These are phyloP conservation scores for Linnaemya tessellans DNA, from an alignment of 2,888 invertebrate genomes.

Conservation along the genomic window DNA sequence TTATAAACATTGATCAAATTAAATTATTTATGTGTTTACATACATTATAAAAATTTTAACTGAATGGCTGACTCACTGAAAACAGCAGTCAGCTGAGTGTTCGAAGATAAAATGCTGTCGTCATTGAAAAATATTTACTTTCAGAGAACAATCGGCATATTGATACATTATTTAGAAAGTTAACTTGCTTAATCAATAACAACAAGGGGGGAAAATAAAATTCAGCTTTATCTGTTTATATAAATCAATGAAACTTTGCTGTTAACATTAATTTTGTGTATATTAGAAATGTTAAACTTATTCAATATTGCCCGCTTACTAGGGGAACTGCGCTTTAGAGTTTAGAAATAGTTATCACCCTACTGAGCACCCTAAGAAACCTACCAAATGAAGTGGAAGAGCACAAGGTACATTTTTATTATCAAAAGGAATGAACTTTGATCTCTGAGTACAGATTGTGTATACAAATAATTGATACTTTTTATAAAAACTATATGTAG, in stretches of 20 bases:
- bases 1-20: too few species aligned
- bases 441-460: slow-evolving; percentile 41
- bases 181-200: neutral
- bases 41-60: neutral
- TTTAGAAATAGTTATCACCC: neutral
- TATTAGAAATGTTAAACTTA: neutral
- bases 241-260: neutral
- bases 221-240: neutral
- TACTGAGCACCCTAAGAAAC: neutral
- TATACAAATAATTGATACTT: slow-evolving; percentile 1
- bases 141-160: neutral
- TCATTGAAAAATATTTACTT: neutral
- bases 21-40: neutral
- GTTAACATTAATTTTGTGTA: neutral
- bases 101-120: neutral
- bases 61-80: slow-evolving; percentile 4
- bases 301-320: neutral
- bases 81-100: neutral
- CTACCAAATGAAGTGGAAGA: slow-evolving; percentile 15
- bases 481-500: neutral
- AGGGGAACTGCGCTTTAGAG: neutral
- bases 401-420: slow-evolving; percentile 35
- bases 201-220: neutral
- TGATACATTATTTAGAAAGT: neutral
- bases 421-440: slow-evolving; percentile 54